Percentiles rank a stretch among this genome's conserved stretches.
These are phyloP conservation scores for Neodiprion pinetum DNA, from an alignment of 1,140 invertebrate genomes.

Conservation along the genomic window DNA sequence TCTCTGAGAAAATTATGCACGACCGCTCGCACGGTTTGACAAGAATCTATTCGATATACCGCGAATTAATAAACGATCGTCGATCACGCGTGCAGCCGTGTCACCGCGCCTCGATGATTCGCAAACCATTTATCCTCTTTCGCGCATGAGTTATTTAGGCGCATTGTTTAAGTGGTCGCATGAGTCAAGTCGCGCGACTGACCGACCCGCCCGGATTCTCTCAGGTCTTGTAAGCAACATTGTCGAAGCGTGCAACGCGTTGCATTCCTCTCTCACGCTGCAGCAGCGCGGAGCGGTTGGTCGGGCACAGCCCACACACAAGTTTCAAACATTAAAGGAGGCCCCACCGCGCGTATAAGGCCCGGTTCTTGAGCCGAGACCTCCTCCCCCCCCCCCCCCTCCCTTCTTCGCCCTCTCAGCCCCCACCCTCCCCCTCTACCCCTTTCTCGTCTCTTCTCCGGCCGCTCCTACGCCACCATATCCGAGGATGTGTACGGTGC, in stretches of 20 bases:
- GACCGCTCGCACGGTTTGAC: not conserved
- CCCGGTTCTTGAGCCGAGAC: not conserved
- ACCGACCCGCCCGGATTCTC: not conserved
- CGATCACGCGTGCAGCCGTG: no score
- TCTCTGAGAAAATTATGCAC: not conserved
- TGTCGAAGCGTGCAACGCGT: constrained; percentile 4
- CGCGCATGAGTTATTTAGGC: not conserved
- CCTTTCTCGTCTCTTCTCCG: no score
- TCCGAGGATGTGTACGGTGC: not conserved
- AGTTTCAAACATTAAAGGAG: constrained; percentile 7
- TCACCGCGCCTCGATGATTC: no score
- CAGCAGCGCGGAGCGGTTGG: not conserved
- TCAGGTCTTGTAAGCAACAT: constrained; percentile 1
- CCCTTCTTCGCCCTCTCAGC: no score
- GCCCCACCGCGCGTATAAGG: constrained; percentile 6
- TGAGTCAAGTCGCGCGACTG: constrained; percentile 1
- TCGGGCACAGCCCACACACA: constrained; percentile 4
- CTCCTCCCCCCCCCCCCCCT: not conserved
- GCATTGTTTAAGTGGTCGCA: not conserved
- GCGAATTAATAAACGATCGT: not conserved
- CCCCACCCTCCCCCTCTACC: not conserved
- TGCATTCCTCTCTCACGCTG: constrained; percentile 6
- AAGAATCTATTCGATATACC: not conserved
- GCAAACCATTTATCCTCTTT: no score
- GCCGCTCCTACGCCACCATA: not conserved